Base-by-base conservation (phyloP, 2,113 vertebrate species). In the Peromyscus maniculatus region DNA sequence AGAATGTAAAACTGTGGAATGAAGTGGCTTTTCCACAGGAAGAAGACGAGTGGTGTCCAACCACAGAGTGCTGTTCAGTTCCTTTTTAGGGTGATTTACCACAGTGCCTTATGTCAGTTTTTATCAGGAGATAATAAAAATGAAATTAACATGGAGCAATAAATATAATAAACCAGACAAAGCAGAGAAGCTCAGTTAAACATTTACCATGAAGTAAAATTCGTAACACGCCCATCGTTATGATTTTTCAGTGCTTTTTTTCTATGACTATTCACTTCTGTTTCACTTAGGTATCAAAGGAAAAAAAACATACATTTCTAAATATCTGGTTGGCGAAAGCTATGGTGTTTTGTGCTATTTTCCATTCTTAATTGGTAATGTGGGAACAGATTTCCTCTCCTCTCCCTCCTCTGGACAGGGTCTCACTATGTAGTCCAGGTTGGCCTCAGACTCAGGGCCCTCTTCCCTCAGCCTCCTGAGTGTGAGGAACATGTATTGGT, bases 171-270 rank as follows among this genome's bases (percentile, higher is more conserved):
- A 66, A 64, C 46, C 36, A 24, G 74, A 55, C 22, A 15, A 67
- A 24, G 10, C 49, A 57, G 87, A 95, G n/a, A 91, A 83, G 26
- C 55, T 26, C 13, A 26, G 24, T 79, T 46, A 75, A 91, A 82
- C 33, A 55, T 66, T 92, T 71, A 86, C 28, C 90, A 57, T 92
- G 91, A 91, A 93, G 33, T 49, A n/a, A 94, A 97, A 95, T 96
- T 86, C 92, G 62, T 86, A 89, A 74, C 75, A 59, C 66, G 28
- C 57, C 52, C 77, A 52, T 57, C 74, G 21, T 33, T 67, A 43
- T 21, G 28, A 33, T 55, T 67, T 67, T 84, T 72, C 71, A 69
- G 12, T 93, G 33, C 33, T 72, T 95, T 91, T 87, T 96, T 11
- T 36, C 87, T 66, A 21, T 66, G 84, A 94, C 91, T 95, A 59